Conservation (phyloP, 2,797 vertebrate genomes). For the Sebastes cheni region DNA sequence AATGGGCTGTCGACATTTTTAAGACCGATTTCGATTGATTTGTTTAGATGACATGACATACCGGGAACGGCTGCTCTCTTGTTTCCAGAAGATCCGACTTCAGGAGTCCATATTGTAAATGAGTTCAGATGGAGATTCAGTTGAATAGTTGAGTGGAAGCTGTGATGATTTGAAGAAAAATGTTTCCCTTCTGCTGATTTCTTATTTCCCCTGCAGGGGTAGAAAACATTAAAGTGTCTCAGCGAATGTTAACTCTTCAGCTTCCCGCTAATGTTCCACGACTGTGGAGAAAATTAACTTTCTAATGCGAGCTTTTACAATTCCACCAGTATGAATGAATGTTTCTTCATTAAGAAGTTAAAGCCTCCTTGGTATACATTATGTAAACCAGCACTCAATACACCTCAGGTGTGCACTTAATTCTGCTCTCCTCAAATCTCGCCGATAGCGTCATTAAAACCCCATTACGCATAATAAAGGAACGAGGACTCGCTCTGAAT, state of each 20-base stretch:
- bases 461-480: slow-evolving; percentile 63
- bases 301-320: slow-evolving; percentile 28
- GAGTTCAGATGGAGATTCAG: slow-evolving; percentile 1
- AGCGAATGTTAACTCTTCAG: slow-evolving; percentile 34
- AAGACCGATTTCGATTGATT: not conserved
- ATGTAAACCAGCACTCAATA: slow-evolving; percentile 57
- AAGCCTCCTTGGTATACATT: slow-evolving; percentile 48
- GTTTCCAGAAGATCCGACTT: not conserved
- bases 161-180: slow-evolving; percentile 36
- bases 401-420: slow-evolving; percentile 69
- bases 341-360: slow-evolving; percentile 61
- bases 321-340: slow-evolving; percentile 31
- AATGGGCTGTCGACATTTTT: no score
- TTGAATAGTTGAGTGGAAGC: not conserved
- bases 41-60: not conserved
- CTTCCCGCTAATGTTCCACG: slow-evolving; percentile 28
- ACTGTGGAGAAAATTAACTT: slow-evolving; percentile 22
- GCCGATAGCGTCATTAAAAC: slow-evolving; percentile 67
- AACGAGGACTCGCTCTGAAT: slow-evolving; percentile 34
- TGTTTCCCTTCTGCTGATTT: slow-evolving; percentile 1
- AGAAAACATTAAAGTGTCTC: slow-evolving; percentile 14
- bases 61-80: not conserved
- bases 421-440: slow-evolving; percentile 55
- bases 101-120: slow-evolving; percentile 3
- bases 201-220: slow-evolving; percentile 34